phyloP scores from a whole-genome alignment of 2,113 vertebrate species.

The Megaceryle maxima region DNA sequence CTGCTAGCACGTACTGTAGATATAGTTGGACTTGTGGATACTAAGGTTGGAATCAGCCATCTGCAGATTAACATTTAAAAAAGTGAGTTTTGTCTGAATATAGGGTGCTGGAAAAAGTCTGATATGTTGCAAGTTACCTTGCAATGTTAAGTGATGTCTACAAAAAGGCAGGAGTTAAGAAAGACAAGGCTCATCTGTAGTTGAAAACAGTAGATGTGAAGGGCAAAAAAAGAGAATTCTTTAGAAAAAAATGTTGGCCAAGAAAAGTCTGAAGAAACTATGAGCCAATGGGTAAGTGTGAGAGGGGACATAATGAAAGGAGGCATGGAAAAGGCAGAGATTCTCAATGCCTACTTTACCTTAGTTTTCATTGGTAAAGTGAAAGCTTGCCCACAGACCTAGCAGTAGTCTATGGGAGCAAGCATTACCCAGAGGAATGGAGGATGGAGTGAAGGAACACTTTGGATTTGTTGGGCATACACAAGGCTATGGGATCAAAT shows the following conservation, averaged over 20 bases:
- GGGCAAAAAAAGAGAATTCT: background rate
- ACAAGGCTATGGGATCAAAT: background rate
- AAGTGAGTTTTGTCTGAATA: background rate
- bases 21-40: background rate
- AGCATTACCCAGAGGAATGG: background rate
- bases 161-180: background rate
- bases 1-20: background rate
- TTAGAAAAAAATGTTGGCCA: background rate
- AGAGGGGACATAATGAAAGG: background rate
- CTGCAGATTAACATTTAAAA: background rate
- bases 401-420: fast-evolving
- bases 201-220: background rate
- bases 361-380: background rate
- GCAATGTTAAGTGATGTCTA: background rate
- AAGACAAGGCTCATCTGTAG: background rate
- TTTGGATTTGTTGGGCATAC: background rate
- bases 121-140: background rate
- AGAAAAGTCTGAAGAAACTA: background rate
- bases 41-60: background rate
- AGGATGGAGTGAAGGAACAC: background rate
- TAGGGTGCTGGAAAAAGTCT: background rate
- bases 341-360: background rate
- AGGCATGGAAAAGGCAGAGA: background rate
- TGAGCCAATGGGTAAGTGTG: background rate
- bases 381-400: background rate